Base-by-base conservation (phyloP, 2,888 invertebrate species). In the Meloe dianella region DNA sequence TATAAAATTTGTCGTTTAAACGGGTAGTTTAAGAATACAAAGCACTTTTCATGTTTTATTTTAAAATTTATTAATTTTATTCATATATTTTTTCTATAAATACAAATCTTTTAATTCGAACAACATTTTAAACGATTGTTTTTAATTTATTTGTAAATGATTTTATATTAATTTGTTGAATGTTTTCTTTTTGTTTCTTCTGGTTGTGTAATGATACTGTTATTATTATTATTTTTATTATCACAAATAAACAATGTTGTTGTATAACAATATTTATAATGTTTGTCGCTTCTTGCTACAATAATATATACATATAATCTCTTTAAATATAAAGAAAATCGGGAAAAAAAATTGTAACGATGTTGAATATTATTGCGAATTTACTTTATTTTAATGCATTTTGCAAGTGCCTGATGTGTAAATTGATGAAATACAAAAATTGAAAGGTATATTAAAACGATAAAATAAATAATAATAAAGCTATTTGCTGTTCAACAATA, bases 21-120 rank as follows among this genome's bases (percentile, higher is more conserved):
- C 70, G 69, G 74, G 74, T 75, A 74, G 69, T 74, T 73, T 71
- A 71, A 65, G 64, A 65, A 54, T 51, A 24, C 0, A 24, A 51
- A 51, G 12, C 14, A 54, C 22, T n/a, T n/a, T n/a, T n/a, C n/a
- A n/a, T n/a, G n/a, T n/a, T n/a, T n/a, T n/a, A n/a, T n/a, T n/a
- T n/a, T n/a, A n/a, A 27, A 22, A n/a, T 54, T 54, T n/a, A 41
- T 17, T 41, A n/a, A 17, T 41, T 41, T 41, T 41, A 41, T 17
- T 41, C 5, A 41, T 41, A 6, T n/a, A 41, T 41, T 41, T 41
- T 41, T n/a, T 41, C 17, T 54, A 54, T 54, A 54, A 54, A 24
- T 54, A 54, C 3, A 17, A 17, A 41, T n/a, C n/a, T 41, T 41
- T 51, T 51, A 51, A 51, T n/a, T n/a, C 6, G n/a, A 17, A 41